Evolutionary conservation across 2,888 invertebrate species (phyloP), one percentile per base, ranked within the genome.

Genomic region (Epinotia brunnichana): DNA sequence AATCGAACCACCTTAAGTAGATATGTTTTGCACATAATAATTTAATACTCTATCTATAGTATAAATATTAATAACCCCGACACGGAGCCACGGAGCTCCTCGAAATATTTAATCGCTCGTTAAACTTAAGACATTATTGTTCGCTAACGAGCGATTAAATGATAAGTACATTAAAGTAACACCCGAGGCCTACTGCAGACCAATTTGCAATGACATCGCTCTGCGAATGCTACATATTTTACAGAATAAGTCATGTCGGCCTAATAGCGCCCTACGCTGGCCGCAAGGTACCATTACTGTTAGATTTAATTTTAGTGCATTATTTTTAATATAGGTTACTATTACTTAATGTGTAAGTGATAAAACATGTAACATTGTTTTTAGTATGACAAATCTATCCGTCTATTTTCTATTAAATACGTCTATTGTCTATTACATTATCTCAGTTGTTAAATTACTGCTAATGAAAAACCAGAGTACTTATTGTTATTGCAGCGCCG

Each of bases 391-490:
- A 78, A 79, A 76, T 78, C 79, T 75, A 78, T 76, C 76, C 78
- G 82, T 83, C 84, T 79, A 82, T 80, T 77, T 83, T 81, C 80
- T 79, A 29, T 29, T 29, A n/a, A n/a, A n/a, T n/a, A 29, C 35
- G 35, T 35, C 9, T 78, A 82, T 82, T 79, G 78, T 76, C 80
- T 71, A 24, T 15, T 11, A 53, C 7, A 51, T 78, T 77, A 81
- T 84, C 82, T 79, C 78, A 78, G 76, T 77, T 82, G 80, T 81
- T 85, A 90, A 90, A 87, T 90, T 90, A 90, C 84, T 90, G 89
- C 87, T 88, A 90, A 90, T 90, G 88, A 87, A 90, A 91, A 86
- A 82, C 85, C 85, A 78, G 81, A 83, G 78, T 85, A 79, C 80
- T 87, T 87, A 85, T 85, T 86, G 83, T 86, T 85, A 84, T 86